Percentiles rank a stretch among this genome's conserved stretches.
phyloP scores from a whole-genome alignment of 1,140 invertebrate species.

The Chironomus striatipennis region DNA sequence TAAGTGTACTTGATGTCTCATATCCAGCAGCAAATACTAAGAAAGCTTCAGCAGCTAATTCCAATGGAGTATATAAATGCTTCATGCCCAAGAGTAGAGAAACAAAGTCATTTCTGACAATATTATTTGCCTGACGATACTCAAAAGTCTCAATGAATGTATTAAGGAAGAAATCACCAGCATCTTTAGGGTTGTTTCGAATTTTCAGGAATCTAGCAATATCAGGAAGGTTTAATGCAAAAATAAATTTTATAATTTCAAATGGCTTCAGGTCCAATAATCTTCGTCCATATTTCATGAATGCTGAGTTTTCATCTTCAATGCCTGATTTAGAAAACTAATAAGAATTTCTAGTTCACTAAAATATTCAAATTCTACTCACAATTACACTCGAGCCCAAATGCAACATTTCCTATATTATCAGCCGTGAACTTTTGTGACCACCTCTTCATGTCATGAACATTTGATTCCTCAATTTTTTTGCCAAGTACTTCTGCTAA shows the following conservation, averaged over 20 bases:
- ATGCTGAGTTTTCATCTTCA: not conserved
- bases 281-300: not conserved
- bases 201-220: not conserved
- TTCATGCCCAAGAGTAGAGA: slow-evolving; percentile 48
- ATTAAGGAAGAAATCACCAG: not conserved
- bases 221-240: not conserved
- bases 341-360: too few species aligned
- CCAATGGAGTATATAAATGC: slow-evolving; percentile 26
- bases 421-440: slow-evolving; percentile 35
- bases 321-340: not conserved
- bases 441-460: slow-evolving; percentile 32
- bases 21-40: slow-evolving; percentile 48
- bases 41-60: slow-evolving; percentile 27
- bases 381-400: not conserved
- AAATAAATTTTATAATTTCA: not conserved
- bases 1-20: slow-evolving; percentile 49
- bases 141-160: slow-evolving; percentile 30
- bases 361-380: not conserved
- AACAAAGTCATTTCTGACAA: slow-evolving; percentile 46
- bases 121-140: slow-evolving; percentile 32
- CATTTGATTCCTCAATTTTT: not conserved
- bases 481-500: slow-evolving; percentile 27
- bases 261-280: not conserved
- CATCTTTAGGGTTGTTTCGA: not conserved
- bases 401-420: slow-evolving; percentile 47